These are phyloP conservation scores for Anthopleura xanthogrammica DNA, from an alignment of 92 coral and sea anemone species.

Conservation along the genomic window DNA sequence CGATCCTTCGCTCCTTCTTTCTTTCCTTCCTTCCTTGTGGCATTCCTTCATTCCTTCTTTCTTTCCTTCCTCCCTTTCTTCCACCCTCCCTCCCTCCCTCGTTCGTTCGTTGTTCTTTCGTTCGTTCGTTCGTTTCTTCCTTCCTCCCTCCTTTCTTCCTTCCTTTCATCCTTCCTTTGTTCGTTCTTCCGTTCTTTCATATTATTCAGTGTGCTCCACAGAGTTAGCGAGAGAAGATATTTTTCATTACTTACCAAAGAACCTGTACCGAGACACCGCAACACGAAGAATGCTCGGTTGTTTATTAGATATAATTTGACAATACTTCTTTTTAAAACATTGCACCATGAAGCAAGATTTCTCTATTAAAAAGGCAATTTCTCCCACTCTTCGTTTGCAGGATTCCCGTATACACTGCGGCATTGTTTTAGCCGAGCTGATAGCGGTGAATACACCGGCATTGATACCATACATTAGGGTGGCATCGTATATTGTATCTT, in stretches of 20 bases:
- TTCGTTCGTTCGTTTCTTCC: too few species aligned
- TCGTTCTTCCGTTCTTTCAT: too few species aligned
- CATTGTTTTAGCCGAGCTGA: constrained; percentile 33
- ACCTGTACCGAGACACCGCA: constrained; percentile 56
- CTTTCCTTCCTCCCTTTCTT: too few species aligned
- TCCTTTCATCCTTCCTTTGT: too few species aligned
- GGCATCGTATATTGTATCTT: constrained; percentile 35
- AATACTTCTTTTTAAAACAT: constrained; percentile 44
- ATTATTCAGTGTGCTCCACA: neutral
- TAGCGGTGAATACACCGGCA: constrained; percentile 64
- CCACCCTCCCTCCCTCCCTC: too few species aligned
- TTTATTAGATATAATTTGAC: constrained; percentile 23
- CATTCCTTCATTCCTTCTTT: too few species aligned
- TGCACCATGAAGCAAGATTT: constrained; percentile 61
- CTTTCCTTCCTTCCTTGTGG: too few species aligned
- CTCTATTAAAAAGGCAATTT: constrained; percentile 56
- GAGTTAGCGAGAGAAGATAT: neutral
- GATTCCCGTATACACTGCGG: constrained; percentile 63
- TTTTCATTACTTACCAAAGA: constrained; percentile 59
- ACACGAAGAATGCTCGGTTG: constrained; percentile 25
- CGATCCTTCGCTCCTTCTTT: too few species aligned
- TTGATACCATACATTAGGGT: constrained; percentile 52
- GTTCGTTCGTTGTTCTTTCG: too few species aligned
- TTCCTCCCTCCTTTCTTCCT: too few species aligned
- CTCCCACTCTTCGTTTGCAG: constrained; percentile 55